Percentiles rank a stretch among this genome's conserved stretches.
phyloP scores from a whole-genome alignment of 2,888 invertebrate species.

The Platycheirus rosarum region DNA sequence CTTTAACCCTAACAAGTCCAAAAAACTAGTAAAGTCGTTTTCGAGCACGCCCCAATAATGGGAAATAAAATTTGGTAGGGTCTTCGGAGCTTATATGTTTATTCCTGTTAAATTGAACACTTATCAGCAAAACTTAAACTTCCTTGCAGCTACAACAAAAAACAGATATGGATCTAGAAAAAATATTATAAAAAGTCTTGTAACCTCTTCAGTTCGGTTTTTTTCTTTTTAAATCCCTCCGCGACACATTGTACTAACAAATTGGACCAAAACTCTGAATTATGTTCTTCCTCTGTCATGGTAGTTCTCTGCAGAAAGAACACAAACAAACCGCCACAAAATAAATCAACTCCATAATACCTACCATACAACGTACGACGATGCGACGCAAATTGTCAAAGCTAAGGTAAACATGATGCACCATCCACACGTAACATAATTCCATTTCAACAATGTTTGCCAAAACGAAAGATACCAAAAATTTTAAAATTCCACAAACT shows the following conservation, averaged over 20 bases:
- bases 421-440: not conserved
- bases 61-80: too few relatives aligned
- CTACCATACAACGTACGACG: constrained; percentile 3
- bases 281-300: not conserved
- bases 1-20: too few relatives aligned
- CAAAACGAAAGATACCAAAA: constrained; percentile 4
- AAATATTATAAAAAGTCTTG: not conserved
- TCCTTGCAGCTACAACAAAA: too few relatives aligned
- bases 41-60: too few relatives aligned
- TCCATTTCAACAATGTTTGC: constrained; percentile 1
- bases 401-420: not conserved
- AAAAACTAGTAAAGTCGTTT: too few relatives aligned
- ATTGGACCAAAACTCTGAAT: not conserved
- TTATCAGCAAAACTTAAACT: too few relatives aligned
- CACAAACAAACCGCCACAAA: constrained; percentile 13
- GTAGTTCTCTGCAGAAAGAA: not conserved
- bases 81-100: too few relatives aligned
- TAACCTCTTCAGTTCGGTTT: not conserved
- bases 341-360: constrained; percentile 39
- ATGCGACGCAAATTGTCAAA: constrained; percentile 36
- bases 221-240: not conserved
- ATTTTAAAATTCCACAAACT: constrained; percentile 49
- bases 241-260: not conserved
- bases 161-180: not conserved
- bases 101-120: too few relatives aligned